Evolutionary conservation across 2,113 vertebrate genomes (phyloP), one percentile per base, ranked within the genome.

Genomic region (Triplophysa rosa): DNA sequence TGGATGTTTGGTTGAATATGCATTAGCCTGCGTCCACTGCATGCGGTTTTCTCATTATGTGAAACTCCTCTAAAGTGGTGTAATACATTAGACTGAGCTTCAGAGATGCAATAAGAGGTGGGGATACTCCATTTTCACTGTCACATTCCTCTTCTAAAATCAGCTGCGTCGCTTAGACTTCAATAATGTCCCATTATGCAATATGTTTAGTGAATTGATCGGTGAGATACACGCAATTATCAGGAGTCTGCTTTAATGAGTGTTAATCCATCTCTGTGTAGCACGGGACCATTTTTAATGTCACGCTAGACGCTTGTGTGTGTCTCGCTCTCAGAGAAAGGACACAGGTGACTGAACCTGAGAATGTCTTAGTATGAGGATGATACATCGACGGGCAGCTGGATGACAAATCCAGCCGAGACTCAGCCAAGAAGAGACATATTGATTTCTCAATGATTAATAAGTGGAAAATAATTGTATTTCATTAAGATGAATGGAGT

Each of bases 381-480:
- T 95, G 96, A 98, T 95, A 94, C 96, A 98, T 98, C 94, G 95
- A 93, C 93, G n/a, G 67, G 66, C 65, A 88, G 93, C 87, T 85
- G 89, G 94, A 98, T 98, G 96, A 97, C 96, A 97, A 97, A 98
- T 97, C 95, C 95, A 92, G 93, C 93, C 87, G 85, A 95, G 93
- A 93, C 94, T 93, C 93, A 94, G 95, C 93, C 91, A 92, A 94
- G 95, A 97, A 95, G 94, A 98, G 96, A 98, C 94, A 93, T 97
- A 99, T 98, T 98, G 97, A 98, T 99, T 99, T 97, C 95, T 97
- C 96, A 98, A 98, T 99, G 96, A 98, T 99, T 98, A 98, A 98
- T 99, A 98, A 98, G 96, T 95, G 97, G 96, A 98, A 98, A 98
- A 97, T 98, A 98, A 99, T 98, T 98, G 96, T 97, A 96, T 98